Evolutionary conservation across 2,113 vertebrate species (phyloP).

Genomic region (Mastomys coucha): DNA sequence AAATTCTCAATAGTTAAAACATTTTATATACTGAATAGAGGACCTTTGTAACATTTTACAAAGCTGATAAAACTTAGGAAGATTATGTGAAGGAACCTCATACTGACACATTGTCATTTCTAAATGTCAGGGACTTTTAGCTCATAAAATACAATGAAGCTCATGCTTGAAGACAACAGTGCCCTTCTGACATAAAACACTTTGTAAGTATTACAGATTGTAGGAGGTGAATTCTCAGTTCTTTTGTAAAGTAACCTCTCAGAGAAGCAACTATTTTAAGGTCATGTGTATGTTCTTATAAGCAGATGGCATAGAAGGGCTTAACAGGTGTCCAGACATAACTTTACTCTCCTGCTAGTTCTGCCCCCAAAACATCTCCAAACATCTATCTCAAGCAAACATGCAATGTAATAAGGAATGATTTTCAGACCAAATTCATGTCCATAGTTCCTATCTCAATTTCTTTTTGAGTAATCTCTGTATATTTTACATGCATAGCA

Average conservation of each 20-base stretch:
- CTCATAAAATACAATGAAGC: conserved; percentile 77
- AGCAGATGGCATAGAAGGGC: conserved; percentile 52
- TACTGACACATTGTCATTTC: conserved; percentile 78
- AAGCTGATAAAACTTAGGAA: conserved; percentile 75
- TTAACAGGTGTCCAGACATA: conserved; percentile 63
- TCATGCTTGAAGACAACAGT: conserved; percentile 63
- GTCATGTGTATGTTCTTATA: conserved; percentile 49
- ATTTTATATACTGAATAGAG: conserved; percentile 68
- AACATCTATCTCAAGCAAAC: conserved; percentile 63
- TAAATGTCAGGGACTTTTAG: conserved; percentile 81
- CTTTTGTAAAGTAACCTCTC: conserved; percentile 57
- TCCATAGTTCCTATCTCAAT: conserved; percentile 32
- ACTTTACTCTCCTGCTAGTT: conserved; percentile 56
- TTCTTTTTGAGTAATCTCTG: conserved; percentile 46
- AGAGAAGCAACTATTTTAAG: conserved; percentile 64
- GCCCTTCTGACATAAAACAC: conserved; percentile 71
- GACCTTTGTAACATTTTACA: conserved; percentile 76
- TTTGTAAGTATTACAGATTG: conserved; percentile 67
- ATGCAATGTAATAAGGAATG: neutral
- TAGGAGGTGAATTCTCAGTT: neutral
- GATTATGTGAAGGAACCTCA: conserved; percentile 75
- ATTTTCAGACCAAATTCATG: conserved; percentile 54
- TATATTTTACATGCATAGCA: neutral
- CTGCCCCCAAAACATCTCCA: conserved; percentile 54
- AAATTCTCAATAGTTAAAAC: conserved; percentile 67